phyloP scores from a whole-genome alignment of 2,113 vertebrate genomes.

The Promerops cafer region DNA sequence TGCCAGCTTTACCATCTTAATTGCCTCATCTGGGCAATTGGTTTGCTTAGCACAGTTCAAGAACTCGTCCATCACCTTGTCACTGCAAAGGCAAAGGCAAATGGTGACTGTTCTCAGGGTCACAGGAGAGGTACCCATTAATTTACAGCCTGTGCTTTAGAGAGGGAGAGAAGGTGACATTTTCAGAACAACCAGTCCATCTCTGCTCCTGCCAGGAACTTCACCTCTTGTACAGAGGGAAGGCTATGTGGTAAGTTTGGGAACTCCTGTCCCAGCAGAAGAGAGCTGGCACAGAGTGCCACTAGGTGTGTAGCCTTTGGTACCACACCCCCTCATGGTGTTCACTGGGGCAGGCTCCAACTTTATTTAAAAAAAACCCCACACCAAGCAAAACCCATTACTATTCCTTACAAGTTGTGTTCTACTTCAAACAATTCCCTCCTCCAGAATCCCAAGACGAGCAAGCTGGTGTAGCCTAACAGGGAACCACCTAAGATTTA shows the following conservation, averaged over 20 bases:
- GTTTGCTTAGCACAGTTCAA: slow-evolving; percentile 65
- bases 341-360: neutral
- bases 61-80: slow-evolving; percentile 74
- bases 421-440: neutral
- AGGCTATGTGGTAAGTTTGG: neutral
- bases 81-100: slow-evolving; percentile 63
- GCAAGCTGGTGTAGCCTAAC: neutral
- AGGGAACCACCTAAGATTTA: neutral
- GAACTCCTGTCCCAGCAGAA: neutral
- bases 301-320: no score
- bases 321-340: neutral
- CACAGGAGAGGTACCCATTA: neutral
- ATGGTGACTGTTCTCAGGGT: neutral
- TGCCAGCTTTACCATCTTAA: slow-evolving; percentile 82
- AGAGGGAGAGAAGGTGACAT: neutral
- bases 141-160: neutral
- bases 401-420: neutral
- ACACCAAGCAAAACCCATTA: neutral
- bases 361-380: neutral
- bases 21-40: slow-evolving; percentile 59
- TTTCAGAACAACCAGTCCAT: neutral
- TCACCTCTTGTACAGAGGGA: neutral
- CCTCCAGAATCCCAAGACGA: neutral
- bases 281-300: no score
- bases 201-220: neutral